These are phyloP conservation scores for Rhabdornis inornatus DNA, from an alignment of 2,113 vertebrate species.

Conservation along the genomic window DNA sequence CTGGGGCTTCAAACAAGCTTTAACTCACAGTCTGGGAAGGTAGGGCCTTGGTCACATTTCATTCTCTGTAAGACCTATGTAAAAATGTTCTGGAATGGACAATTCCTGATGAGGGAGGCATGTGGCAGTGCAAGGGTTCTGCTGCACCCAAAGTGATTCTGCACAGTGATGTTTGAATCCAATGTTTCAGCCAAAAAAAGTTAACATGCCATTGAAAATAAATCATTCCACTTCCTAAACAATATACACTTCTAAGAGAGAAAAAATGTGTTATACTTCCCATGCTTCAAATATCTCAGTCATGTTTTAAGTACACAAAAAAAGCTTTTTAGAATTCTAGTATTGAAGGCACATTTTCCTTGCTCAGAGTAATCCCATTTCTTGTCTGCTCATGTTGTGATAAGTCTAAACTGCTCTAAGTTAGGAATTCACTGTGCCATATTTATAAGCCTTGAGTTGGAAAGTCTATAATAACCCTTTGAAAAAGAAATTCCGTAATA, in stretches of 20 bases:
- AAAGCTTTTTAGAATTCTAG: background rate
- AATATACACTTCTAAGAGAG: background rate
- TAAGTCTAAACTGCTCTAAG: background rate
- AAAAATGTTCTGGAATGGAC: background rate
- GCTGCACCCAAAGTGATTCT: background rate
- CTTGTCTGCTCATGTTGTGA: background rate
- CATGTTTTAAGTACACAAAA: background rate
- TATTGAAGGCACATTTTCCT: background rate
- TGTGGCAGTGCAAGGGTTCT: background rate
- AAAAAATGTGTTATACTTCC: background rate
- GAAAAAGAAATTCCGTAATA: background rate
- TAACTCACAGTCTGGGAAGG: background rate
- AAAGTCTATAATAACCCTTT: background rate
- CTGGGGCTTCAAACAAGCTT: background rate
- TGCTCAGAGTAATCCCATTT: background rate
- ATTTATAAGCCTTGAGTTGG: background rate
- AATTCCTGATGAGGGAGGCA: background rate
- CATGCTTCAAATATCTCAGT: background rate
- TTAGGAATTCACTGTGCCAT: background rate
- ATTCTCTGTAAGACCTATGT: background rate
- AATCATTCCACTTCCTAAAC: background rate
- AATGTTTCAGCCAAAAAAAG: background rate
- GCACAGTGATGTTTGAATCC: background rate
- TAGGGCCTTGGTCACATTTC: background rate
- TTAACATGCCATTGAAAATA: background rate